Evolutionary conservation across 2,888 invertebrate genomes (phyloP).

Genomic region (Pristionchus fissidentatus): DNA sequence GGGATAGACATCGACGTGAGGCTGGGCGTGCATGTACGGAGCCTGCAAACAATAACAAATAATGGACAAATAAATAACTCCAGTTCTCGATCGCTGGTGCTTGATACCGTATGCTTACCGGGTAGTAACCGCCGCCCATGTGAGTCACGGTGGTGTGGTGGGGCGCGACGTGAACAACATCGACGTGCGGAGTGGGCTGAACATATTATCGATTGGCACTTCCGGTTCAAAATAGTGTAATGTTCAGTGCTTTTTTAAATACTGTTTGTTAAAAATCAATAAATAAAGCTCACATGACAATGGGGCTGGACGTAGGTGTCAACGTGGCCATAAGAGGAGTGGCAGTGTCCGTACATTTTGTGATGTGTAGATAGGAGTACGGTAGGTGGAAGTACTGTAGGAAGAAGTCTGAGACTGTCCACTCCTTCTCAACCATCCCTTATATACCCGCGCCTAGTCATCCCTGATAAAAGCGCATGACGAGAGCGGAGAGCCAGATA

Average conservation of each 20-base stretch:
- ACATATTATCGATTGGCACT: not conserved
- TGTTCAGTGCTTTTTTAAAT: not conserved
- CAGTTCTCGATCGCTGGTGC: not conserved
- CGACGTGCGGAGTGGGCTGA: constrained; percentile 23
- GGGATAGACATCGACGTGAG: constrained; percentile 36
- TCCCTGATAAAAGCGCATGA: not conserved
- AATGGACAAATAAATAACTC: no score
- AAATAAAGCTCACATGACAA: not conserved
- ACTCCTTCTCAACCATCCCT: no score
- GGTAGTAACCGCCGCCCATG: constrained; percentile 31
- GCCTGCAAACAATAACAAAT: not conserved
- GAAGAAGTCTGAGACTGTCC: not conserved
- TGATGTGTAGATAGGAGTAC: no score
- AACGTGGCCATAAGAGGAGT: constrained; percentile 5
- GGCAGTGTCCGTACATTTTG: constrained; percentile 26
- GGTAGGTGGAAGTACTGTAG: no score
- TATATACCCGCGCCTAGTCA: no score
- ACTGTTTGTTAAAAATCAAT: not conserved
- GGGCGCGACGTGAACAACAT: constrained; percentile 23
- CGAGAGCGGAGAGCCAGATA: not conserved
- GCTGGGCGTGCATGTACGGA: not conserved
- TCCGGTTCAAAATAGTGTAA: not conserved
- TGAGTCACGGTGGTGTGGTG: constrained; percentile 28
- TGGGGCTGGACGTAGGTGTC: constrained; percentile 4
- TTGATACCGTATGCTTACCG: not conserved